phyloP scores from a whole-genome alignment of 2,888 invertebrate genomes.

The Beris morrisii region DNA sequence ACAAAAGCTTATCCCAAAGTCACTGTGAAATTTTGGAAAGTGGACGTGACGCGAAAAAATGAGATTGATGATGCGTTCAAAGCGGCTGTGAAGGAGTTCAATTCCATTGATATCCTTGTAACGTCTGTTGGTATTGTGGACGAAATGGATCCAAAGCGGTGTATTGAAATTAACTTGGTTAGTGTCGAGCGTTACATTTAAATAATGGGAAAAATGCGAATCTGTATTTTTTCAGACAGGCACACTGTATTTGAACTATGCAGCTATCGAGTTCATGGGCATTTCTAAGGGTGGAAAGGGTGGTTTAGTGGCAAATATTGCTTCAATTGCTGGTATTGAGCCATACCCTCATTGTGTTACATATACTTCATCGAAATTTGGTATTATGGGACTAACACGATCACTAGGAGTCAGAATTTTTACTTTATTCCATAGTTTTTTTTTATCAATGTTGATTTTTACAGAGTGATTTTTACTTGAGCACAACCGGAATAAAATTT shows the following conservation, averaged over 20 bases:
- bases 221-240: slow-evolving; percentile 44
- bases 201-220: too few species aligned
- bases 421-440: neutral
- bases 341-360: slow-evolving; percentile 50
- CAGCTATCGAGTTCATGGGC: slow-evolving; percentile 50
- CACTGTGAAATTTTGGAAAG: slow-evolving; percentile 47
- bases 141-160: slow-evolving; percentile 51
- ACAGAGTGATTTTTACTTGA: slow-evolving; percentile 45
- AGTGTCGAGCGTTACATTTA: slow-evolving; percentile 6
- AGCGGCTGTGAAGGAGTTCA: slow-evolving; percentile 45
- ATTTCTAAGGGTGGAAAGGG: slow-evolving; percentile 50
- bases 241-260: slow-evolving; percentile 48
- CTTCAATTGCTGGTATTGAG: slow-evolving; percentile 52
- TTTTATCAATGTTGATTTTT: neutral
- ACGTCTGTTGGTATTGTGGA: slow-evolving; percentile 50
- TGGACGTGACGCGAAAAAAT: slow-evolving; percentile 46
- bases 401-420: slow-evolving; percentile 46
- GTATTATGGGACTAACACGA: slow-evolving; percentile 52
- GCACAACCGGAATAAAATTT: slow-evolving; percentile 50
- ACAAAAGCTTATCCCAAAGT: slow-evolving; percentile 45
- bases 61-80: slow-evolving; percentile 48
- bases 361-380: slow-evolving; percentile 52
- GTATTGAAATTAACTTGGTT: slow-evolving; percentile 52
- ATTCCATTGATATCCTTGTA: slow-evolving; percentile 50
- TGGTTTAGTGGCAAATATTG: slow-evolving; percentile 50